These are phyloP conservation scores for Lordiphosa andalusiaca DNA, from an alignment of 2,888 invertebrate species.

Conservation along the genomic window DNA sequence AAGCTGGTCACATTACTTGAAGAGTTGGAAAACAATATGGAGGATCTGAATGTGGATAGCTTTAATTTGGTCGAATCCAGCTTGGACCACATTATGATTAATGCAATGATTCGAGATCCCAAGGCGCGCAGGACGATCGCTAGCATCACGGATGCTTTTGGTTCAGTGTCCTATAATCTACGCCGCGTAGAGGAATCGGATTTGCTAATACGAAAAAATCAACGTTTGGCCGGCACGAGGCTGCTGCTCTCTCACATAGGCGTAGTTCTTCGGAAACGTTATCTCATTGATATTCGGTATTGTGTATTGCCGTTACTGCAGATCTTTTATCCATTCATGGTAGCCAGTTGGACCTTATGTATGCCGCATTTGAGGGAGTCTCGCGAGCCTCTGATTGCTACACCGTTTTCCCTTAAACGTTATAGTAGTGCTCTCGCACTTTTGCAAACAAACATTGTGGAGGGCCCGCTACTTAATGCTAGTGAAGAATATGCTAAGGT, in stretches of 20 bases:
- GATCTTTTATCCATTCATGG: constrained; percentile 23
- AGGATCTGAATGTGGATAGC: constrained; percentile 84
- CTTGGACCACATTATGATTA: constrained; percentile 91
- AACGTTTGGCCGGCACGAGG: not conserved
- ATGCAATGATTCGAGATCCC: constrained; percentile 46
- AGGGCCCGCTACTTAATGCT: constrained; percentile 14
- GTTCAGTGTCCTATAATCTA: constrained; percentile 12
- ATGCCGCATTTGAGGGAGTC: constrained; percentile 6
- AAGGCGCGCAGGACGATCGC: not conserved
- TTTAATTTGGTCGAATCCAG: constrained; percentile 90
- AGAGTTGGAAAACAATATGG: constrained; percentile 83
- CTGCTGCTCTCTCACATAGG: constrained; percentile 9
- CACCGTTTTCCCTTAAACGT: constrained; percentile 1
- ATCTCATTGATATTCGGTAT: constrained; percentile 27
- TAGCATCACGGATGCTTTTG: not conserved
- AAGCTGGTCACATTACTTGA: constrained; percentile 84
- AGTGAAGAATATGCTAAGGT: constrained; percentile 7
- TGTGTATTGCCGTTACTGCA: constrained; percentile 26
- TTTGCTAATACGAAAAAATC: not conserved
- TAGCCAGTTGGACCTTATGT: constrained; percentile 19
- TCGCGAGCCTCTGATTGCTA: fast-evolving
- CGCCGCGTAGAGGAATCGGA: constrained; percentile 7
- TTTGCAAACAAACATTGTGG: not conserved
- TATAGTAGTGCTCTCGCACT: constrained; percentile 7
- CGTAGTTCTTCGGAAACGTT: constrained; percentile 24